phyloP scores from a whole-genome alignment of 1,140 invertebrate genomes.

The Asobara japonica region DNA sequence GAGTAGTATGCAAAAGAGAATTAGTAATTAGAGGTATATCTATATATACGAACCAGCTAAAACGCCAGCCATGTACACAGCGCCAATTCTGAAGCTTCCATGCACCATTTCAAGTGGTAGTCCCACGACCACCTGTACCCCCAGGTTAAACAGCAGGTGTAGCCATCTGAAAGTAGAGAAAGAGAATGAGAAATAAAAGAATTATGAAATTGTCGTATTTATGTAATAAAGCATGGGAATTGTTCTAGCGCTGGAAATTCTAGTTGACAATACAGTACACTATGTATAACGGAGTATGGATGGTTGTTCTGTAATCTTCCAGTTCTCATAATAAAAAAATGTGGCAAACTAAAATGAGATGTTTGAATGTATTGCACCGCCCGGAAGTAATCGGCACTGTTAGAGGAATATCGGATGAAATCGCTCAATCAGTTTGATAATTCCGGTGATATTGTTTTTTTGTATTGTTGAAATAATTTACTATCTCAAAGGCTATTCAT shows the following conservation, averaged over 20 bases:
- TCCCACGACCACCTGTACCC: constrained; percentile 90
- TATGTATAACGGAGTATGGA: too few relatives aligned
- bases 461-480: too few relatives aligned
- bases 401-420: too few relatives aligned
- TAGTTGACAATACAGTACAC: too few relatives aligned
- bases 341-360: too few relatives aligned
- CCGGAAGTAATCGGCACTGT: too few relatives aligned
- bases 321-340: too few relatives aligned
- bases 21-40: constrained; percentile 17
- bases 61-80: constrained; percentile 94
- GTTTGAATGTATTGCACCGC: neutral
- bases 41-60: constrained; percentile 75
- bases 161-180: constrained; percentile 80
- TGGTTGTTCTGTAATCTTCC: too few relatives aligned
- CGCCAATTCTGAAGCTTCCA: constrained; percentile 86
- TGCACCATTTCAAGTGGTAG: constrained; percentile 98
- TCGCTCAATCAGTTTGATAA: too few relatives aligned
- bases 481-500: too few relatives aligned
- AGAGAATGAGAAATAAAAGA: constrained; percentile 16
- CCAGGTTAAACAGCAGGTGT: constrained; percentile 93
- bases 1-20: neutral
- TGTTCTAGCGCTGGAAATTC: too few relatives aligned
- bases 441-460: too few relatives aligned
- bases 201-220: neutral
- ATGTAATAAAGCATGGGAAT: neutral